Evolutionary conservation across 2,113 vertebrate species (phyloP).

Genomic region (Hemibagrus wyckioides): DNA sequence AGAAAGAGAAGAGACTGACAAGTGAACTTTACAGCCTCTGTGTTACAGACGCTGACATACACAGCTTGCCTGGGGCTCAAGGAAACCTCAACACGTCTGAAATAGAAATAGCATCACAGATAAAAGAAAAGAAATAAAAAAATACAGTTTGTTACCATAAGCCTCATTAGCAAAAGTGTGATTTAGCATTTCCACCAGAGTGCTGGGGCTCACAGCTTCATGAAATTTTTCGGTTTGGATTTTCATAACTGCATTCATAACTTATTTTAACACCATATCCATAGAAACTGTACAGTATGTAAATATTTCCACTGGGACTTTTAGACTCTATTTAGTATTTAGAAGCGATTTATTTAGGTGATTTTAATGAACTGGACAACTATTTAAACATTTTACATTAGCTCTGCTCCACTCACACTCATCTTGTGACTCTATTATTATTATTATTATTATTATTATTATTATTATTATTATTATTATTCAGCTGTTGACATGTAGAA

Average conservation of each 20-base stretch:
- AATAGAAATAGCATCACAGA: constrained; percentile 40
- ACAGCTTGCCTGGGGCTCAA: neutral
- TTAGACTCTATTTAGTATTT: neutral
- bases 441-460: neutral
- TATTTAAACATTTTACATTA: neutral
- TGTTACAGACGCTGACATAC: neutral
- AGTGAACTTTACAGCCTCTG: constrained; percentile 26
- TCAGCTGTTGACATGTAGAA: neutral
- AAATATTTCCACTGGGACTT: neutral
- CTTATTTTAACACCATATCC: neutral
- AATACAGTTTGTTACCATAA: neutral
- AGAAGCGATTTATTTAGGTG: neutral
- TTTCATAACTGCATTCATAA: neutral
- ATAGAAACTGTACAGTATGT: no score
- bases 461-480: neutral
- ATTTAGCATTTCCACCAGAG: neutral
- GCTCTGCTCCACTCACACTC: neutral
- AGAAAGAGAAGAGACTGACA: constrained; percentile 9
- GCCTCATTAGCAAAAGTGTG: constrained; percentile 6
- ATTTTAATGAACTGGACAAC: neutral
- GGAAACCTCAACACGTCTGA: constrained; percentile 19
- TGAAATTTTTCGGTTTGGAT: neutral
- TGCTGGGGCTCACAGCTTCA: neutral
- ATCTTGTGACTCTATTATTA: neutral
- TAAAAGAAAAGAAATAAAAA: no score